These are phyloP conservation scores for Rhodinocichla rosea DNA, from an alignment of 2,113 vertebrate genomes.

Conservation along the genomic window DNA sequence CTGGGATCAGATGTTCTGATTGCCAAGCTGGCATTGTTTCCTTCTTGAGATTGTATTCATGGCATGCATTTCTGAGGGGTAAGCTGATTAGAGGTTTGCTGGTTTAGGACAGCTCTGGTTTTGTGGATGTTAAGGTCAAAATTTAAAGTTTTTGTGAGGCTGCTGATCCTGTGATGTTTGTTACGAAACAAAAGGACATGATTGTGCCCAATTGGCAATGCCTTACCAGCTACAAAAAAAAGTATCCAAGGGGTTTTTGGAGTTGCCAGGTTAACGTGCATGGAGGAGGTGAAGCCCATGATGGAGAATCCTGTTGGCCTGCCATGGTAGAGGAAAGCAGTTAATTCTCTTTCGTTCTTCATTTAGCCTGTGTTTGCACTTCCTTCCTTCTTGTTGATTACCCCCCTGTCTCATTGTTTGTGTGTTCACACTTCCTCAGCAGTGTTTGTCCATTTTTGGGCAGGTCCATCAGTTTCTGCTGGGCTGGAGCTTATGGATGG, in stretches of 20 bases:
- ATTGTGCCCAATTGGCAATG: rapidly evolving
- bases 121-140: rapidly evolving
- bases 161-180: background rate
- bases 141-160: background rate
- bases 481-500: background rate
- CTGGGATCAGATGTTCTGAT: background rate
- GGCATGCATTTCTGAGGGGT: background rate
- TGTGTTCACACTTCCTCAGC: background rate
- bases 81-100: background rate
- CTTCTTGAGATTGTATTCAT: background rate
- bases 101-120: background rate
- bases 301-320: background rate
- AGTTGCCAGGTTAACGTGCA: background rate
- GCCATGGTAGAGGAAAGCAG: background rate
- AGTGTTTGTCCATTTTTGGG: background rate
- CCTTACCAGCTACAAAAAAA: background rate
- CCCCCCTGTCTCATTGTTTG: background rate
- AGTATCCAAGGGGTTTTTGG: background rate
- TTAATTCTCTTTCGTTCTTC: background rate
- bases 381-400: background rate
- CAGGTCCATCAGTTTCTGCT: background rate
- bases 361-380: background rate
- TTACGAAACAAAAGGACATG: background rate
- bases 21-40: background rate
- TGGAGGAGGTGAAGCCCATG: background rate